Evolutionary conservation across 2,888 invertebrate species (phyloP).

Genomic region (Opisthograptis luteolata): DNA sequence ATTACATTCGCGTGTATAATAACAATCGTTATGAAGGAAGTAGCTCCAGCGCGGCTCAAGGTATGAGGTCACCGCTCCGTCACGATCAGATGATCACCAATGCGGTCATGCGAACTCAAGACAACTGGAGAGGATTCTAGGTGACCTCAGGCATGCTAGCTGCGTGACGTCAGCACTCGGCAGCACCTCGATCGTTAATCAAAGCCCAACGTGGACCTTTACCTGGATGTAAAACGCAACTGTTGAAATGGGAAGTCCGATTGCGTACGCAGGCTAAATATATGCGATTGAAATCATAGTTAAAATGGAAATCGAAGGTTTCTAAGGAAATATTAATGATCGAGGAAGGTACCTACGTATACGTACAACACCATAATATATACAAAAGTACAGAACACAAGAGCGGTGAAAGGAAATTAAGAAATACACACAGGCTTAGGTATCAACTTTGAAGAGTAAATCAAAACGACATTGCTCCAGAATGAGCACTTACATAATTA

Average conservation of each 20-base stretch:
- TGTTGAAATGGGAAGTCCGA: slow-evolving; percentile 22
- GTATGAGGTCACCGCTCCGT: slow-evolving; percentile 40
- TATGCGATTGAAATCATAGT: neutral
- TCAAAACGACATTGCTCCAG: too few relatives aligned
- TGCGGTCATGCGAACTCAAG: slow-evolving; percentile 15
- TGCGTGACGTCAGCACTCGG: slow-evolving; percentile 35
- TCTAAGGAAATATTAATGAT: slow-evolving; percentile 5
- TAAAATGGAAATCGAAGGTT: slow-evolving; percentile 13
- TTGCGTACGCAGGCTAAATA: slow-evolving; percentile 13
- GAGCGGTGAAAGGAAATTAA: too few relatives aligned
- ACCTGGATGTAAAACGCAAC: slow-evolving; percentile 19
- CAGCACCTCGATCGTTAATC: slow-evolving; percentile 17
- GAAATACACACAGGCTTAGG: too few relatives aligned
- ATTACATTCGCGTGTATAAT: too few relatives aligned
- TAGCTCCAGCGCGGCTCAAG: slow-evolving; percentile 17
- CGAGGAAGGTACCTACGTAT: neutral
- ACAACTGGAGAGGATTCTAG: slow-evolving; percentile 7
- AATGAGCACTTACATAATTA: too few relatives aligned
- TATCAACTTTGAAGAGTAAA: too few relatives aligned
- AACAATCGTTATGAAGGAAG: slow-evolving; percentile 9
- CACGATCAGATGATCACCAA: slow-evolving; percentile 35
- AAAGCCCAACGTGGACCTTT: slow-evolving; percentile 4
- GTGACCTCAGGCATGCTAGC: slow-evolving; percentile 36
- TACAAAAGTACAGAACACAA: too few relatives aligned
- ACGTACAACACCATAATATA: neutral